Evolutionary conservation across 2,888 invertebrate genomes (phyloP).

Genomic region (Linyphia triangularis): DNA sequence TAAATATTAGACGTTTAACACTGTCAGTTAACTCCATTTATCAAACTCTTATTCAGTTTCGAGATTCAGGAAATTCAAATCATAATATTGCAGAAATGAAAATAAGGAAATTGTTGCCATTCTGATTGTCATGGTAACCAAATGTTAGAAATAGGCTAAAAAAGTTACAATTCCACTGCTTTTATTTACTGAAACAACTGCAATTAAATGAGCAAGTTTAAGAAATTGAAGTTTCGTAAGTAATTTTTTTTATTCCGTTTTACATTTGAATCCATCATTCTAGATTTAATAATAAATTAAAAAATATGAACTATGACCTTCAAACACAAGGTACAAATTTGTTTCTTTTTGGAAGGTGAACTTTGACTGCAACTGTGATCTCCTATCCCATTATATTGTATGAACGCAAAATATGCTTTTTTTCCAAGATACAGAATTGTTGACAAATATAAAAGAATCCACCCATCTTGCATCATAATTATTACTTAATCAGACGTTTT

Average conservation of each 20-base stretch:
- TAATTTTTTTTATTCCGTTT: neutral
- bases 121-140: neutral
- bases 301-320: conserved; percentile 2
- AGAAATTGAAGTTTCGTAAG: neutral
- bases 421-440: conserved; percentile 11
- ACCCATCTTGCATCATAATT: conserved; percentile 29
- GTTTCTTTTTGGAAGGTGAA: conserved; percentile 23
- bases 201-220: neutral
- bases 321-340: conserved; percentile 10
- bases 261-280: too few relatives aligned
- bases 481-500: neutral
- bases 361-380: conserved; percentile 28
- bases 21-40: conserved; percentile 48
- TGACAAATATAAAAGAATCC: conserved; percentile 30
- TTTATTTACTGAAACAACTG: neutral
- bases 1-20: conserved; percentile 37
- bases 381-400: conserved; percentile 8
- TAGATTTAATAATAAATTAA: neutral
- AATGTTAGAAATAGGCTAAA: neutral
- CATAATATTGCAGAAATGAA: conserved; percentile 24
- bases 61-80: conserved; percentile 35
- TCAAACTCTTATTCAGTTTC: neutral
- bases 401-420: conserved; percentile 14
- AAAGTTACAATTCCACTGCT: neutral
- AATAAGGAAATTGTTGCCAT: neutral